phyloP scores from a whole-genome alignment of 2,113 vertebrate genomes.

The Phaethornis superciliosus region DNA sequence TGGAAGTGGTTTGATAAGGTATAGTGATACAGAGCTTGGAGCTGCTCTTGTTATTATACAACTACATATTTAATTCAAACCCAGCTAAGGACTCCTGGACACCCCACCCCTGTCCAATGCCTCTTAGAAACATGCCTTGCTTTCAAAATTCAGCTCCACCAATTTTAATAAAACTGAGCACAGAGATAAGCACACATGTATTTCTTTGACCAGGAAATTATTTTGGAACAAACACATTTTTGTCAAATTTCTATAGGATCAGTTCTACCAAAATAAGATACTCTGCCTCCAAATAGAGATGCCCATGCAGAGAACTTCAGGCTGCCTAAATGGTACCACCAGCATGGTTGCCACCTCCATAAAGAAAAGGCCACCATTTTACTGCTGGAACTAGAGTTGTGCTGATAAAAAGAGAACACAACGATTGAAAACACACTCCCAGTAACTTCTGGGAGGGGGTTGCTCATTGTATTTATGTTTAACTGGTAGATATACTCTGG shows the following conservation, averaged over 20 bases:
- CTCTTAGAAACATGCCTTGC: neutral
- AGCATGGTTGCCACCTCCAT: rapidly evolving
- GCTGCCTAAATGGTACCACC: neutral
- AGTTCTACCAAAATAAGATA: neutral
- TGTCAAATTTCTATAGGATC: neutral
- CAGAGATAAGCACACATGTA: neutral
- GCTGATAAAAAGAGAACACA: neutral
- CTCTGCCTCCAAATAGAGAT: neutral
- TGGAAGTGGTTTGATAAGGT: neutral
- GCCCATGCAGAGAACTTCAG: neutral
- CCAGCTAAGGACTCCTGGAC: neutral
- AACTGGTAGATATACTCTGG: rapidly evolving
- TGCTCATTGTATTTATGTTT: neutral
- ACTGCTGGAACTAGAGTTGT: neutral
- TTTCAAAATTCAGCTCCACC: neutral
- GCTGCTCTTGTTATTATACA: neutral
- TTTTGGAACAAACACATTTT: neutral
- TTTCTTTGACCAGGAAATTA: neutral
- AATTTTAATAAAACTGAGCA: neutral
- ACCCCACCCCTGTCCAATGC: neutral
- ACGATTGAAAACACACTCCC: neutral
- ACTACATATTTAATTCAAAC: neutral
- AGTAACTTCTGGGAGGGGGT: neutral
- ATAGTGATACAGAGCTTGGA: neutral
- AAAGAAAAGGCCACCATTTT: neutral